phyloP scores from a whole-genome alignment of 1,140 invertebrate species.

The Bathynomus jamesi region DNA sequence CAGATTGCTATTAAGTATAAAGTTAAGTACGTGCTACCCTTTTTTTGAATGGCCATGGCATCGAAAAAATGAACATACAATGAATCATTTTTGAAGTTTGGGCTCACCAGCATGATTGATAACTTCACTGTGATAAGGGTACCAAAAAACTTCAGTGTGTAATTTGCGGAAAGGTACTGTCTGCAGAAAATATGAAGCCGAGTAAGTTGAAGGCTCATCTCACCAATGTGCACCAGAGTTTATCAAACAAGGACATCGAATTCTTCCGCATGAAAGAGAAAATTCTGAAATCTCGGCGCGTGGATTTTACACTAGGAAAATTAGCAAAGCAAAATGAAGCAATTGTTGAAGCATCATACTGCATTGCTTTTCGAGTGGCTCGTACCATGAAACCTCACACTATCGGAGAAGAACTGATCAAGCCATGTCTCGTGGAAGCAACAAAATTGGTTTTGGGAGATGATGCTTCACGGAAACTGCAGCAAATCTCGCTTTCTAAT shows the following conservation, averaged over 20 bases:
- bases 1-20: background rate
- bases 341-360: background rate
- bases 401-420: background rate
- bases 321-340: background rate
- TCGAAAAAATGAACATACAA: background rate
- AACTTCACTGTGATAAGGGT: too few relatives aligned
- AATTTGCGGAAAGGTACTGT: background rate
- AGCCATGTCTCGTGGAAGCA: background rate
- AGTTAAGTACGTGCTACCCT: background rate
- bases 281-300: background rate
- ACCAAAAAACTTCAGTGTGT: background rate
- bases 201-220: background rate
- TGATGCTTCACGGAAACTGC: background rate
- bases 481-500: slow-evolving; percentile 18
- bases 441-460: background rate
- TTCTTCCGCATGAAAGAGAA: background rate
- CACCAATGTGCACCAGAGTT: background rate
- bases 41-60: background rate
- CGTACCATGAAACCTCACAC: background rate
- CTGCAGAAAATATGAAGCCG: background rate
- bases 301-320: too few relatives aligned
- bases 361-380: background rate
- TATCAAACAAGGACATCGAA: background rate
- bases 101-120: background rate
- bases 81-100: background rate